Evolutionary conservation across 2,113 vertebrate species (phyloP), one percentile per base, ranked within the genome.

Genomic region (Agapornis roseicollis): DNA sequence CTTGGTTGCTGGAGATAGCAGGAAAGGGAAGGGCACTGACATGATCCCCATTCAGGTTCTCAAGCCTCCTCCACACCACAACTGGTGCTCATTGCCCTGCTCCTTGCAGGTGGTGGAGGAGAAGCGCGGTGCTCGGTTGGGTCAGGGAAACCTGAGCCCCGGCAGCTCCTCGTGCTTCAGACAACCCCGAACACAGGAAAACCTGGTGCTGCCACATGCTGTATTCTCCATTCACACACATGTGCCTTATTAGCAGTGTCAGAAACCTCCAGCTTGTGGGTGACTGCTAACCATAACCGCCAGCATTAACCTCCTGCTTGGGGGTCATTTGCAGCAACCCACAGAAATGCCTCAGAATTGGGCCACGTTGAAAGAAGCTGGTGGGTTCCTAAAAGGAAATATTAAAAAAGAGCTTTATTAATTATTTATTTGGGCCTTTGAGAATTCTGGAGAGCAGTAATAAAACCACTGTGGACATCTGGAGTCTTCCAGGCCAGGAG

Each of bases 261-360:
- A 95, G 94, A 90, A 95, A 90, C 96, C 95, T 96, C 92, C 92
- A 96, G 94, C 93, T 94, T 73, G 53, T 94, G 95, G 88, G 88
- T 90, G 79, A 92, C 94, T 90, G 93, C 84, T 93, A 96, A 95
- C 95, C 92, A 93, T 92, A 96, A 93, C 93, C 86, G 72, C 90
- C 92, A 92, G 93, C 79, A 89, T 91, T 96, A 92, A 96, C 94
- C 94, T 96, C 92, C 89, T 93, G 90, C 90, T 94, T 90, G 81
- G 91, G 93, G 95, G 96, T 95, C 95, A 94, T 86, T 97, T 89
- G 85, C 87, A 92, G 80, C 94, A 96, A 82, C 88, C 93, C 94
- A 50, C 93, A 95, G 91, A 94, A 93, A 95, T 77, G 93, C 82
- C 80, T 94, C 88, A 33, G 85, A 82, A 27, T 1, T 76, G 83